Conservation (phyloP, 1,140 invertebrate species). For the Berghia stephanieae region DNA sequence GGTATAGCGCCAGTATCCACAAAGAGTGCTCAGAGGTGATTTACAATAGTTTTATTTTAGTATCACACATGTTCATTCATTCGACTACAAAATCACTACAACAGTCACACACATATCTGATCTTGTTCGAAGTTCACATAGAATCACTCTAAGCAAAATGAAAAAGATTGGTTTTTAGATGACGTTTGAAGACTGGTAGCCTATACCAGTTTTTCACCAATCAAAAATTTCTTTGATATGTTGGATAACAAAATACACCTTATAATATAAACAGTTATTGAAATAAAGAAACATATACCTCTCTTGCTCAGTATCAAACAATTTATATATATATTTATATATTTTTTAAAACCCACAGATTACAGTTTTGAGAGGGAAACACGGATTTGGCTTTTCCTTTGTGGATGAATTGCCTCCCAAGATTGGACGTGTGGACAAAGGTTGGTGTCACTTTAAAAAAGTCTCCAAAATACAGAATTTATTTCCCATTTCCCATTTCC, state of each 20-base stretch:
- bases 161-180: no score
- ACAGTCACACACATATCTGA: no score
- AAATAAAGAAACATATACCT: not conserved
- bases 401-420: conserved; percentile 89
- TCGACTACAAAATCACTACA: no score
- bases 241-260: not conserved
- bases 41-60: no score
- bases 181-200: no score
- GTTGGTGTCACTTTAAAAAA: conserved; percentile 67
- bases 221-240: not conserved
- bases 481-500: not conserved
- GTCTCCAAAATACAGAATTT: not conserved
- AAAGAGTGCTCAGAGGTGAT: no score
- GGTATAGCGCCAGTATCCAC: no score
- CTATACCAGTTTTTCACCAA: not conserved
- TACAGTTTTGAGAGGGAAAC: conserved; percentile 52
- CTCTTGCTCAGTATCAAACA: not conserved
- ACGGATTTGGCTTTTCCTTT: conserved; percentile 86
- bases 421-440: conserved; percentile 84
- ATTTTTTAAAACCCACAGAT: conserved; percentile 34
- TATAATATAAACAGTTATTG: not conserved
- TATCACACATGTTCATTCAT: no score
- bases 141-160: no score
- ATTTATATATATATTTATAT: not conserved
- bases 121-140: no score